Conservation (phyloP, 2,888 invertebrate genomes). For the Eilema depressum region DNA sequence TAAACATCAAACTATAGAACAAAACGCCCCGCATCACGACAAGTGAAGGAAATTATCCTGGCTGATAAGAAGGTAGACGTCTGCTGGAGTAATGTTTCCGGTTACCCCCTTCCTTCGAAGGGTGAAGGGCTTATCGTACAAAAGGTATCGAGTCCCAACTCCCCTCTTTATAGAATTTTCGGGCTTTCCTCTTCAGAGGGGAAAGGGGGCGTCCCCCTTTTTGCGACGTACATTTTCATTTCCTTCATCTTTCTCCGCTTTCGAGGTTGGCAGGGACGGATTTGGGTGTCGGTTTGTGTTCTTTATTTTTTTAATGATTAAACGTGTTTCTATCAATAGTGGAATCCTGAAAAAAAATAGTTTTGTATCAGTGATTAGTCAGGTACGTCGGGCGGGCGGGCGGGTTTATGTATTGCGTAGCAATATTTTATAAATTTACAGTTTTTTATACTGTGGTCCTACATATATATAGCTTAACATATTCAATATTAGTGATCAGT, state of each 20-base stretch:
- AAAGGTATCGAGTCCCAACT: constrained; percentile 77
- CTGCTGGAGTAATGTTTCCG: constrained; percentile 82
- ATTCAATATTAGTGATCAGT: too few relatives aligned
- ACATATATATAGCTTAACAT: too few relatives aligned
- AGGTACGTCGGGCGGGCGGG: not conserved
- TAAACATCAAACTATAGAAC: constrained; percentile 40
- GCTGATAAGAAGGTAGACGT: constrained; percentile 81
- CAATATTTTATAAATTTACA: too few relatives aligned
- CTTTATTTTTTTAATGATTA: not conserved
- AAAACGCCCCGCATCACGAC: constrained; percentile 63
- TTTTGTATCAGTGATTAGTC: not conserved
- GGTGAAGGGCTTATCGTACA: constrained; percentile 81
- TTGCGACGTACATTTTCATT: constrained; percentile 87
- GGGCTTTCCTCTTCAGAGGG: constrained; percentile 68
- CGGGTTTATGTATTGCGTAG: too few relatives aligned
- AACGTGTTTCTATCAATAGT: not conserved
- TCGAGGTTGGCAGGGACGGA: constrained; percentile 71
- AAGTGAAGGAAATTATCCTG: constrained; percentile 78
- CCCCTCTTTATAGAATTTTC: constrained; percentile 86
- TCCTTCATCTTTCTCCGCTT: constrained; percentile 87
- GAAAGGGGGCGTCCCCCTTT: constrained; percentile 75
- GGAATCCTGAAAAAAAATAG: too few relatives aligned
- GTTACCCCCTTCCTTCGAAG: constrained; percentile 53
- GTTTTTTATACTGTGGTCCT: too few relatives aligned
- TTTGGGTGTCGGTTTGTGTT: constrained; percentile 37